A percentile compares a stretch with the other conserved stretches of the same genome.
phyloP scores from a whole-genome alignment of 2,888 invertebrate species.

The Thelaira solivaga region DNA sequence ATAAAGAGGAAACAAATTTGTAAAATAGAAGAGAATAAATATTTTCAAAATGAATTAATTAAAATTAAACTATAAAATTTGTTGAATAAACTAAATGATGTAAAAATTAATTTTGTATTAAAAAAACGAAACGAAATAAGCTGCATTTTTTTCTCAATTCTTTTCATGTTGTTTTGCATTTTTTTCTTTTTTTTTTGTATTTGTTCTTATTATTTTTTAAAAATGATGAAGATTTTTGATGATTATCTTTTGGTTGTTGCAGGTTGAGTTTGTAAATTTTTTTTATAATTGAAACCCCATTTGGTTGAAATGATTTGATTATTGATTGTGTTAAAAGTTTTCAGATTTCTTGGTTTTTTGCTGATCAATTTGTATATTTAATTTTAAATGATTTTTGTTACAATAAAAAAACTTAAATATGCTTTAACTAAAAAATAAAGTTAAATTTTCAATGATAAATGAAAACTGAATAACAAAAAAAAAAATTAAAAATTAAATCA shows the following conservation, averaged over 20 bases:
- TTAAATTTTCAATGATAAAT: slow-evolving; percentile 35
- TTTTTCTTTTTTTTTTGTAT: slow-evolving; percentile 45
- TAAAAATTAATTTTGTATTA: slow-evolving; percentile 51
- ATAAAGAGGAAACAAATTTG: background rate
- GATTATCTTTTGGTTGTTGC: slow-evolving; percentile 76
- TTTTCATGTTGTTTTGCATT: slow-evolving; percentile 51
- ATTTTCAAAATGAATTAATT: slow-evolving; percentile 33
- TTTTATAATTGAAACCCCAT: slow-evolving; percentile 61
- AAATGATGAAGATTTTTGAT: slow-evolving; percentile 59
- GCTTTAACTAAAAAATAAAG: slow-evolving; percentile 52
- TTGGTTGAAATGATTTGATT: slow-evolving; percentile 39
- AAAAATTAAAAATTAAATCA: slow-evolving; percentile 33
- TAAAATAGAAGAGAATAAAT: slow-evolving; percentile 8
- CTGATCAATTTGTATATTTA: slow-evolving; percentile 40
- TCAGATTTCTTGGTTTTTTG: slow-evolving; percentile 26
- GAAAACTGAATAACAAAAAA: slow-evolving; percentile 26
- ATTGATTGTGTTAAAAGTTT: no score
- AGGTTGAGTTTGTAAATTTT: slow-evolving; percentile 68
- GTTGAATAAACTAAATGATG: slow-evolving; percentile 56
- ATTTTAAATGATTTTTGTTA: slow-evolving; percentile 57
- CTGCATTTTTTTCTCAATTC: slow-evolving; percentile 56
- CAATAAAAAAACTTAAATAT: slow-evolving; percentile 47
- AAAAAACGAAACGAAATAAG: slow-evolving; percentile 66
- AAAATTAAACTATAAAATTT: slow-evolving; percentile 52
- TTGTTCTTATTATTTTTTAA: slow-evolving; percentile 41